These are phyloP conservation scores for Dendrolimus punctatus DNA, from an alignment of 1,140 invertebrate genomes.

Conservation along the genomic window DNA sequence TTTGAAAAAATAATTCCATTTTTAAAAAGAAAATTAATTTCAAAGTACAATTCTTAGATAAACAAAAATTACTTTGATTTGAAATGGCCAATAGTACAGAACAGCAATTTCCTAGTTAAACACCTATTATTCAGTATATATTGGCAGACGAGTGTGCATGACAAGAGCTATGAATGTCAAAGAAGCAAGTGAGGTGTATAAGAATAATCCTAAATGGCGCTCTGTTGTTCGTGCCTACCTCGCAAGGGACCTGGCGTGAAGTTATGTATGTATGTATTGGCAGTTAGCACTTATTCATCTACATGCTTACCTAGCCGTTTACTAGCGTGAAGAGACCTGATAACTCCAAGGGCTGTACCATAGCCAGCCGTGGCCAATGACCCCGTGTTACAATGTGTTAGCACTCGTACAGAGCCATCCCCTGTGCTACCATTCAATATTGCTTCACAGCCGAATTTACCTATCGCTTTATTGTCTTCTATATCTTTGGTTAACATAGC, in stretches of 20 bases:
- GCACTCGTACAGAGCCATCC: slow-evolving; percentile 77
- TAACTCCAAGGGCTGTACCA: slow-evolving; percentile 97
- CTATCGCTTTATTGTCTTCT: slow-evolving; percentile 88
- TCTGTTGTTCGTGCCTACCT: too few species aligned
- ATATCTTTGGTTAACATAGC: slow-evolving; percentile 90
- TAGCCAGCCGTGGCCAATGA: slow-evolving; percentile 97
- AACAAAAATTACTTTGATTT: too few species aligned
- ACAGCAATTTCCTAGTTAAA: too few species aligned
- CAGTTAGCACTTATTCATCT: too few species aligned
- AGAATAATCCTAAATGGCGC: too few species aligned
- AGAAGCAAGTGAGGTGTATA: too few species aligned
- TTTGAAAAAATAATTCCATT: slow-evolving; percentile 1
- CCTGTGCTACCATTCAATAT: slow-evolving; percentile 76
- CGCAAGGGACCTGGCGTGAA: too few species aligned
- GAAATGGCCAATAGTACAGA: too few species aligned
- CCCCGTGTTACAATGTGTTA: slow-evolving; percentile 99
- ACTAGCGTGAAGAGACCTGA: slow-evolving; percentile 82
- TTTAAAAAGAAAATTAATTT: slow-evolving; percentile 6
- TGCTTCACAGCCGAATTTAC: slow-evolving; percentile 83
- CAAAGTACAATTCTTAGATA: background rate
- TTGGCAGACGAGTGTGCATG: too few species aligned
- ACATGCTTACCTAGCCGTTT: slow-evolving; percentile 79
- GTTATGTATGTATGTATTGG: too few species aligned
- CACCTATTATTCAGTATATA: too few species aligned
- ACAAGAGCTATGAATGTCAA: too few species aligned